Conservation (phyloP, 2,113 vertebrate species). For the Sula dactylatra region DNA sequence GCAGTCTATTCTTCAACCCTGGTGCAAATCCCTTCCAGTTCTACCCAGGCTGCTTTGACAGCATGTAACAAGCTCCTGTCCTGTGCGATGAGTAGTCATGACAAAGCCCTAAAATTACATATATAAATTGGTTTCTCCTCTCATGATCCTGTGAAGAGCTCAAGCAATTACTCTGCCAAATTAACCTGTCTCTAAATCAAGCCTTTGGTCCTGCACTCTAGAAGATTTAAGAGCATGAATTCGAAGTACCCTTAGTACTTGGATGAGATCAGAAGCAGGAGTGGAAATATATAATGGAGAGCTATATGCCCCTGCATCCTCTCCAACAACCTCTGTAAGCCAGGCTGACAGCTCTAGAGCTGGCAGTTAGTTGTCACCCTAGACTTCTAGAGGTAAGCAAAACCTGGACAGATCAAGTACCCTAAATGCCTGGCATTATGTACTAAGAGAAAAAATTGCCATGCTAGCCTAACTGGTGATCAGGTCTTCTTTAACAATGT, state of each 20-base stretch:
- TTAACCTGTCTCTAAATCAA: conserved; percentile 18
- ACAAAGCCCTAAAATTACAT: background rate
- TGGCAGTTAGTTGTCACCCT: background rate
- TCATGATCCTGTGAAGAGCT: background rate
- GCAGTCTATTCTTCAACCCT: background rate
- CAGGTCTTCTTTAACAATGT: background rate
- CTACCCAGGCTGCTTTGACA: background rate
- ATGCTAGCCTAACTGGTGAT: background rate
- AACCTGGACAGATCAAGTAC: background rate
- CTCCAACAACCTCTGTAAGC: background rate
- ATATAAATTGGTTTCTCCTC: conserved; percentile 6
- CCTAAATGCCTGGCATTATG: background rate
- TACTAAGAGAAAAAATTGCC: background rate
- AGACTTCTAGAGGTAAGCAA: background rate
- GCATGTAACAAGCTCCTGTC: background rate
- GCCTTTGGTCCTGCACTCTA: background rate
- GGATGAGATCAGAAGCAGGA: background rate
- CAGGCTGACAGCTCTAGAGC: background rate
- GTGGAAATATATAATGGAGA: background rate
- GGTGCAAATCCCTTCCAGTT: background rate
- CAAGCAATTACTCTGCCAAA: conserved; percentile 15
- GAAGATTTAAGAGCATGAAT: background rate
- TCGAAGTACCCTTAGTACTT: background rate
- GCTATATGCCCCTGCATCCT: background rate
- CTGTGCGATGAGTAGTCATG: background rate